Percentiles rank a stretch among this genome's conserved stretches.
Evolutionary conservation across 1,140 invertebrate genomes (phyloP).

Genomic region (Pseudoatta argentina): DNA sequence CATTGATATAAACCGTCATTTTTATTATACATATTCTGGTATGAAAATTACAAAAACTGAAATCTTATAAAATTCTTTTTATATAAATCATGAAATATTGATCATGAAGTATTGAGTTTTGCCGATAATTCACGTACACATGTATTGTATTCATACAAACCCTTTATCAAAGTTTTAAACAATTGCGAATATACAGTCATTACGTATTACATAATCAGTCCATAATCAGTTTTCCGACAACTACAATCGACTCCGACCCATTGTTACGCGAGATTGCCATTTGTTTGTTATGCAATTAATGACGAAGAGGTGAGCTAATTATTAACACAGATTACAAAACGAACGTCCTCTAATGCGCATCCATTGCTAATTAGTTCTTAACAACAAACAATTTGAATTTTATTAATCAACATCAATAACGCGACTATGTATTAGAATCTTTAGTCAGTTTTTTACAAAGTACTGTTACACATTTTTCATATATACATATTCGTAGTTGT

Average conservation of each 20-base stretch:
- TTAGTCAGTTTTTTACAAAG: conserved; percentile 10
- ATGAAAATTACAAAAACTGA: not conserved
- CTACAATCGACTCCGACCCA: conserved; percentile 29
- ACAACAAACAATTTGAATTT: conserved; percentile 67
- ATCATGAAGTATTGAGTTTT: conserved; percentile 3
- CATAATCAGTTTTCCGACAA: conserved; percentile 57
- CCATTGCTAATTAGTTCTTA: conserved; percentile 66
- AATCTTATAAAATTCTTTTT: conserved; percentile 5
- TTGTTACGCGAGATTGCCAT: conserved; percentile 36
- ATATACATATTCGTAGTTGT: not conserved
- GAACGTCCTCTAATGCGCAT: conserved; percentile 64
- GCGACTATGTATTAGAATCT: conserved; percentile 17
- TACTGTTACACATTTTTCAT: not conserved
- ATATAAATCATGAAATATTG: not conserved
- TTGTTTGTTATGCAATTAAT: conserved; percentile 56
- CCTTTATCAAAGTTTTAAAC: conserved; percentile 45
- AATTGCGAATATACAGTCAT: conserved; percentile 42
- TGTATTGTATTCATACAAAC: not conserved
- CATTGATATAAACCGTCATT: not conserved
- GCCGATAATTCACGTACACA: not conserved
- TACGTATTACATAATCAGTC: conserved; percentile 51
- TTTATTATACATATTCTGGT: not conserved
- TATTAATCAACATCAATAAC: conserved; percentile 57
- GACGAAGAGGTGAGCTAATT: conserved; percentile 68
- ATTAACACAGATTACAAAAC: conserved; percentile 65